These are phyloP conservation scores for Callipepla squamata DNA, from an alignment of 2,113 vertebrate genomes.

Conservation along the genomic window DNA sequence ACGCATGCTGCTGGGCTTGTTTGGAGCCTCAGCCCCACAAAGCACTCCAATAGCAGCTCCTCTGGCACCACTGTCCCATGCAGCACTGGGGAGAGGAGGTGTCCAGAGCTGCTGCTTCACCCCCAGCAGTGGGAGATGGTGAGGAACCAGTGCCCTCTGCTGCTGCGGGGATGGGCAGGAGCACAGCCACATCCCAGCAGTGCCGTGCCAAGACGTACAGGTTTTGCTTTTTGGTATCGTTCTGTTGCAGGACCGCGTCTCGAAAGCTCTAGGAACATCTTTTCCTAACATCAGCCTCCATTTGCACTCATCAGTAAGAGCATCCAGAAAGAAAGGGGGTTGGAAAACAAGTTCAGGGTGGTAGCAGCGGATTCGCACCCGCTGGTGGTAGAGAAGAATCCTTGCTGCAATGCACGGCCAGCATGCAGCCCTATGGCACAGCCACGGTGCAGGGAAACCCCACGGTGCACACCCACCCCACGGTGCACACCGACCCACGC, in stretches of 20 bases:
- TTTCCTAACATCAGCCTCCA: fast-evolving
- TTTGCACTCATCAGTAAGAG: not conserved
- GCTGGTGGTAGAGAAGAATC: not conserved
- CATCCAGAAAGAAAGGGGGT: fast-evolving
- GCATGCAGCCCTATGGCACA: fast-evolving
- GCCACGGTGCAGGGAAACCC: fast-evolving
- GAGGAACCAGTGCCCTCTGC: conserved; percentile 45
- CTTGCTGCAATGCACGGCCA: too few species aligned
- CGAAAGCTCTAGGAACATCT: fast-evolving
- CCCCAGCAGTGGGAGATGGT: not conserved
- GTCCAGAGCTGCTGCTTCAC: not conserved
- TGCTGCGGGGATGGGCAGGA: not conserved
- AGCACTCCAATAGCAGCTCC: fast-evolving
- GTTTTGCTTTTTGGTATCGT: fast-evolving
- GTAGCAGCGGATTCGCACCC: not conserved
- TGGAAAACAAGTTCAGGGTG: fast-evolving
- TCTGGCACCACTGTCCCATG: not conserved
- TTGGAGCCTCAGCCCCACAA: fast-evolving
- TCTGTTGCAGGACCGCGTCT: fast-evolving
- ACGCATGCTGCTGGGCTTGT: fast-evolving
- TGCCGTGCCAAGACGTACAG: not conserved
- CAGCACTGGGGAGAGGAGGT: not conserved
- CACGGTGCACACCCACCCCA: not conserved
- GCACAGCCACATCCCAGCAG: not conserved
- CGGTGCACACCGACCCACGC: not conserved